Evolutionary conservation across 2,113 vertebrate species (phyloP).

Genomic region (Pagrus major): DNA sequence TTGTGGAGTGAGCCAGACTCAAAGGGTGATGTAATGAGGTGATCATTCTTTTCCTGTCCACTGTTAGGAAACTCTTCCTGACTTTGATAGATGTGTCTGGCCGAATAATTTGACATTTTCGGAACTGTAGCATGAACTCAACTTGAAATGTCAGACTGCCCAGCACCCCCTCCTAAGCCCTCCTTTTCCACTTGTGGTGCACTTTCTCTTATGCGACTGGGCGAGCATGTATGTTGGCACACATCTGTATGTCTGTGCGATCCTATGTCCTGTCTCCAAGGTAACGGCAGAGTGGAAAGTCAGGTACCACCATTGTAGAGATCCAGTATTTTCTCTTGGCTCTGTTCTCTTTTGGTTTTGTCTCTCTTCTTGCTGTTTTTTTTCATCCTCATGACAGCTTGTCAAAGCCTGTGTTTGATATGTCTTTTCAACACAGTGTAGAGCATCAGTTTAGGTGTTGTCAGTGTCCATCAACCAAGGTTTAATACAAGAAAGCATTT

Average conservation of each 20-base stretch:
- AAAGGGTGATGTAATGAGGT: constrained; percentile 57
- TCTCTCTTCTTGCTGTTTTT: background rate
- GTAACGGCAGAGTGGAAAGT: constrained; percentile 52
- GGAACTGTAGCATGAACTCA: constrained; percentile 53
- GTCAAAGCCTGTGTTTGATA: constrained; percentile 26
- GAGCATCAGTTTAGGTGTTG: constrained; percentile 21
- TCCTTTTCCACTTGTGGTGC: constrained; percentile 44
- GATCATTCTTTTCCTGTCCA: constrained; percentile 59
- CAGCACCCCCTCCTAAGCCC: constrained; percentile 36
- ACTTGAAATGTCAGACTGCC: constrained; percentile 78
- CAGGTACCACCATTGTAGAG: constrained; percentile 25
- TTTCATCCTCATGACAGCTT: constrained; percentile 23
- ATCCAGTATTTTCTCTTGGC: constrained; percentile 8
- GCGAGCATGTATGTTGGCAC: constrained; percentile 26
- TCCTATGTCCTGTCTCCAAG: constrained; percentile 52
- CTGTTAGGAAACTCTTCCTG: constrained; percentile 58
- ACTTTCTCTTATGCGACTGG: constrained; percentile 40
- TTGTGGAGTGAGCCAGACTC: constrained; percentile 5
- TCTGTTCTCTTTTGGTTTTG: background rate
- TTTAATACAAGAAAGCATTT: constrained; percentile 9
- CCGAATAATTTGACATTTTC: constrained; percentile 76
- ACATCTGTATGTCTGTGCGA: background rate
- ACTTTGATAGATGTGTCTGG: constrained; percentile 74
- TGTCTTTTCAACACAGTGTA: constrained; percentile 17
- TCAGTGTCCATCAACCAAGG: constrained; percentile 9